Evolutionary conservation across 2,888 invertebrate genomes (phyloP), one percentile per base, ranked within the genome.

Genomic region (Drosophila parthenogenetica): DNA sequence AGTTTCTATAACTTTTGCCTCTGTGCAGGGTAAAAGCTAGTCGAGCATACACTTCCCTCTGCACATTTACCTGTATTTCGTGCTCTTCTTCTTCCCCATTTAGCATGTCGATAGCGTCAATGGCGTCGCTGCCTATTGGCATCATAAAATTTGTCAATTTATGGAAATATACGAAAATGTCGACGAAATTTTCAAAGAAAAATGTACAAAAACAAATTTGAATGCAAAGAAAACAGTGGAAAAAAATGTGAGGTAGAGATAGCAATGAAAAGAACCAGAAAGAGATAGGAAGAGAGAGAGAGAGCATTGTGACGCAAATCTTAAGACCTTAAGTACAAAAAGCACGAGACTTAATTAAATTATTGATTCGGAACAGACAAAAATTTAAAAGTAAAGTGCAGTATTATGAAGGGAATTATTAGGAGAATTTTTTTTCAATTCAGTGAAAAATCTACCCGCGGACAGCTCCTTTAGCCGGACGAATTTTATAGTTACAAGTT

Each of bases 101-200:
- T 57, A 43, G 32, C 70, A 53, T 61, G 75, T 75, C 79, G 75
- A 75, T 78, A 71, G 62, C 70, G 59, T 53, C 61, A 70, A 57
- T 62, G 53, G 48, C 49, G 58, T 37, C 76, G 57, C 63, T 53
- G 81, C 79, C 81, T 77, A 79, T 77, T 79, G 81, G 67, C 73
- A 69, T 68, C 75, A 75, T 81, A 81, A 81, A 79, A 79, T 79
- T 81, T 81, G 79, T 81, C 81, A 79, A 70, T 79, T 79, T 79
- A 78, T 79, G 81, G 72, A 75, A 79, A 81, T 55, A 58, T 53
- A 59, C 58, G 48, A 35, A 51, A 71, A 70, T 45, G 53, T 59
- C 51, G 69, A 51, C 46, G 57, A 49, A 48, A 48, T 53, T 66
- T 55, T 35, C 40, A 39, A 55, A 39, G 37, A 46, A 63, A 57